These are phyloP conservation scores for Podocnemis expansa DNA, from an alignment of 2,113 vertebrate genomes.

Conservation along the genomic window DNA sequence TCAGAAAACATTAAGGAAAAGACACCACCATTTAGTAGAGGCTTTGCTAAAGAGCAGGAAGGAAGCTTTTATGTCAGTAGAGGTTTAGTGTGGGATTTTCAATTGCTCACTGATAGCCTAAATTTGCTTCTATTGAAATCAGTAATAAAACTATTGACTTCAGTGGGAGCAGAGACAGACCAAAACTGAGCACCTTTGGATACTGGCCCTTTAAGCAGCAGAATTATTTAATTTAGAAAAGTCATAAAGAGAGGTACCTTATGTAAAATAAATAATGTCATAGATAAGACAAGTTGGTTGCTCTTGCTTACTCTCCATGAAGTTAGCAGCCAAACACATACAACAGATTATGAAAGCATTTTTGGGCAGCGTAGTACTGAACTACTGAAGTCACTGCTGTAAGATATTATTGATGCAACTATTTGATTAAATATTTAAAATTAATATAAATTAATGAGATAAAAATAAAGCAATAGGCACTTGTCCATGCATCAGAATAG, in stretches of 20 bases:
- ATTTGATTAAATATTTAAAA: background rate
- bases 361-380: background rate
- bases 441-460: background rate
- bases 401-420: background rate
- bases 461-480: background rate
- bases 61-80: background rate
- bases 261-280: background rate
- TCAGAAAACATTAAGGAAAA: background rate
- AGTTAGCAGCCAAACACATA: background rate
- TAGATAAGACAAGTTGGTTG: background rate
- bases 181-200: background rate
- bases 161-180: background rate
- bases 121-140: constrained; percentile 31
- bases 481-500: background rate
- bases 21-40: background rate
- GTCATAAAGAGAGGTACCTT: background rate
- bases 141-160: background rate
- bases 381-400: background rate
- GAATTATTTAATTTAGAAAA: background rate
- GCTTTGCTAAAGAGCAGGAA: constrained; percentile 2
- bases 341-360: background rate
- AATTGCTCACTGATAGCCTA: constrained; percentile 48
- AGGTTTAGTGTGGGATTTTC: constrained; percentile 22
- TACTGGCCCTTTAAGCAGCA: background rate
- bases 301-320: background rate